Conservation (phyloP, 2,797 vertebrate genomes). For the Acrossocheilus fasciatus region DNA sequence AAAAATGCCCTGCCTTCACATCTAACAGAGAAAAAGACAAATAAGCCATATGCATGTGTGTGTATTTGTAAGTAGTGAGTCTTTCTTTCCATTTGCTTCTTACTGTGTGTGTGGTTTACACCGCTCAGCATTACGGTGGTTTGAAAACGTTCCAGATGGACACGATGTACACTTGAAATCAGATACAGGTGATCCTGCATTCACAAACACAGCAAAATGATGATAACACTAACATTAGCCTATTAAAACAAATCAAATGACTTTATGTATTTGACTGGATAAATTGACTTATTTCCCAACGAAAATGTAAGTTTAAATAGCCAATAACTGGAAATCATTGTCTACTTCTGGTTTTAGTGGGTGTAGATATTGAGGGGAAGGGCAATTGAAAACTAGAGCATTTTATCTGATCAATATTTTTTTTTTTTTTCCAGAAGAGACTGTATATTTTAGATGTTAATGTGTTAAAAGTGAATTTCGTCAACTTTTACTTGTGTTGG, state of each 20-base stretch:
- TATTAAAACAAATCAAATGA: background rate
- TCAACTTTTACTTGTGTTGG: background rate
- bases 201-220: conserved; percentile 37
- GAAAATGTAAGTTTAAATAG: background rate
- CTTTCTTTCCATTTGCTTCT: conserved; percentile 49
- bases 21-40: conserved; percentile 60
- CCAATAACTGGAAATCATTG: background rate
- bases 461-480: background rate
- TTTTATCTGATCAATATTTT: background rate
- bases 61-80: background rate
- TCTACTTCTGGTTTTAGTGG: background rate
- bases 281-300: background rate
- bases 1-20: conserved; percentile 63
- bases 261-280: background rate
- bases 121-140: conserved; percentile 53
- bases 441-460: background rate
- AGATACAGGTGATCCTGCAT: conserved; percentile 63
- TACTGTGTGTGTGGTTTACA: conserved; percentile 73
- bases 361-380: background rate
- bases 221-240: background rate
- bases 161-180: conserved; percentile 69
- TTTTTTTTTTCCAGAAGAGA: background rate
- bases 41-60: background rate
- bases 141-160: conserved; percentile 70
- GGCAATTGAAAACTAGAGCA: background rate